phyloP scores from a whole-genome alignment of 2,888 invertebrate species.

The Heliconius ismenius region DNA sequence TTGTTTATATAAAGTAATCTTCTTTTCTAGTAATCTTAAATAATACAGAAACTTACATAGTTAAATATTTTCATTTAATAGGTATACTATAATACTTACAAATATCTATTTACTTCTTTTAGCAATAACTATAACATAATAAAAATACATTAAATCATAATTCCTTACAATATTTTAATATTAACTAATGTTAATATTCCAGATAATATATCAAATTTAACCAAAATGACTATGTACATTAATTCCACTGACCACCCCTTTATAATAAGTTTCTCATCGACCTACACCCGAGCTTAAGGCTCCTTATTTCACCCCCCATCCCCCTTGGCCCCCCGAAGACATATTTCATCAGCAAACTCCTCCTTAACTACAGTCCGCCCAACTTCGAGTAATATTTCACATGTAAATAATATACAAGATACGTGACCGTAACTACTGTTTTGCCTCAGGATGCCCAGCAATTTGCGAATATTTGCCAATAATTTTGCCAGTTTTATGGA shows the following conservation, averaged over 20 bases:
- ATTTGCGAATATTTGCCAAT: constrained; percentile 42
- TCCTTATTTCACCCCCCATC: constrained; percentile 62
- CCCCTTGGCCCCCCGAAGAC: constrained; percentile 68
- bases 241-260: constrained; percentile 52
- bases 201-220: constrained; percentile 38
- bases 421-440: constrained; percentile 55
- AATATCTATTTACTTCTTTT: neutral
- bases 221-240: constrained; percentile 49
- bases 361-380: constrained; percentile 68
- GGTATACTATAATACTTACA: neutral
- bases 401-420: constrained; percentile 71
- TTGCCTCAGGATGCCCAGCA: constrained; percentile 35
- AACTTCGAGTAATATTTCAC: constrained; percentile 77
- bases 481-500: constrained; percentile 34
- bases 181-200: neutral
- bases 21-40: too few relatives aligned
- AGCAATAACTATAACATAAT: neutral
- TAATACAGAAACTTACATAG: too few relatives aligned
- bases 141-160: neutral
- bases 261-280: constrained; percentile 69
- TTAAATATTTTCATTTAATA: neutral
- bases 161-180: too few relatives aligned
- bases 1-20: too few relatives aligned
- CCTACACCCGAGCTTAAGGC: constrained; percentile 72
- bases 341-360: constrained; percentile 78